These are phyloP conservation scores for Keiferia lycopersicella DNA, from an alignment of 2,888 invertebrate genomes.

Conservation along the genomic window DNA sequence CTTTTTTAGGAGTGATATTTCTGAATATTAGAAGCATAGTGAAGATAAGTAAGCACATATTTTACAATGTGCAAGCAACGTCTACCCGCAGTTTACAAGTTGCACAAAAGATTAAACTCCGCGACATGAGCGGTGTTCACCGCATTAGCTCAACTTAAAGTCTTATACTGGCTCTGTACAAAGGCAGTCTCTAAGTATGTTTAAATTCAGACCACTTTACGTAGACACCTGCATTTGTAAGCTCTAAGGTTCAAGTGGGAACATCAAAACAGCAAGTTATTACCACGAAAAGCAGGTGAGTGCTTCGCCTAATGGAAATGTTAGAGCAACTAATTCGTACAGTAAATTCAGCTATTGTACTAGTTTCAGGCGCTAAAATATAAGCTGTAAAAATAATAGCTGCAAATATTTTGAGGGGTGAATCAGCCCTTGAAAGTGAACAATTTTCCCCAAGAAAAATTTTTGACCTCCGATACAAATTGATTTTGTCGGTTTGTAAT, in stretches of 20 bases:
- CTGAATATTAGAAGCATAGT: neutral
- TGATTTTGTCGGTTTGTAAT: too few species aligned
- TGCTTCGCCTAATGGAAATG: conserved; percentile 25
- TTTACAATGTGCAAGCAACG: neutral
- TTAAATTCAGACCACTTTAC: conserved; percentile 14
- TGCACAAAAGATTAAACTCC: conserved; percentile 12
- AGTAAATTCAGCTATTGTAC: conserved; percentile 5
- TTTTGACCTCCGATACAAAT: too few species aligned
- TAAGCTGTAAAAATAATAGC: neutral
- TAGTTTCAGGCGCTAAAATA: conserved; percentile 1
- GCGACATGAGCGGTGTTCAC: conserved; percentile 1
- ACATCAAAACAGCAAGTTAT: conserved; percentile 26
- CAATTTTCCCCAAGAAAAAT: too few species aligned
- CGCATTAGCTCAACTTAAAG: conserved; percentile 14
- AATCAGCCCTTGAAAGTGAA: too few species aligned
- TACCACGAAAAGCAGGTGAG: conserved; percentile 14
- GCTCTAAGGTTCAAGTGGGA: conserved; percentile 10
- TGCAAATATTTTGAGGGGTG: neutral
- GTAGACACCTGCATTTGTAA: conserved; percentile 22
- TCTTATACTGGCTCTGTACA: neutral
- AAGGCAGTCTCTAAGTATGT: conserved; percentile 7
- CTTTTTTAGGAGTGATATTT: too few species aligned
- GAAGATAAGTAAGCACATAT: neutral
- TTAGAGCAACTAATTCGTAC: conserved; percentile 14
- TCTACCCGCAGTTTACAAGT: conserved; percentile 2